Conservation (phyloP, 2,113 vertebrate genomes). For the Dicerorhinus sumatrensis region DNA sequence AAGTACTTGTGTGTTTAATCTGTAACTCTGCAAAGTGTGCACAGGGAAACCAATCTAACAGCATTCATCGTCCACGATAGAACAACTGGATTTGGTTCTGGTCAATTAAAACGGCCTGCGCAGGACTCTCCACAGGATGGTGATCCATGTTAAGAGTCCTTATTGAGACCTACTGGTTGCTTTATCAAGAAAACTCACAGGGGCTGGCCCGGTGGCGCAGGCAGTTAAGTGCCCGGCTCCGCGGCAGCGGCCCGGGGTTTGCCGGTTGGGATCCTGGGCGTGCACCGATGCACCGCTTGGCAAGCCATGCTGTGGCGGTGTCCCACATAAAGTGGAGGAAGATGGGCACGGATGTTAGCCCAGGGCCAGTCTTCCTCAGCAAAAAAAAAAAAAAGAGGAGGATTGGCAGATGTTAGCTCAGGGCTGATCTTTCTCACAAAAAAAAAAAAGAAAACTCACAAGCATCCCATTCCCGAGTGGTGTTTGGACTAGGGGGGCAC, state of each 20-base stretch:
- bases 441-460: slow-evolving; percentile 3
- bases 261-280: too few species aligned
- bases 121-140: slow-evolving; percentile 67
- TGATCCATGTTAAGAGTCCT: slow-evolving; percentile 75
- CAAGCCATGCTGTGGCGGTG: too few species aligned
- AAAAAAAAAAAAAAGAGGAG: too few species aligned
- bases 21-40: slow-evolving; percentile 66
- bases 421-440: too few species aligned
- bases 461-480: slow-evolving; percentile 56
- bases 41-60: slow-evolving; percentile 75
- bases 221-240: too few species aligned
- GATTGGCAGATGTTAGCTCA: too few species aligned
- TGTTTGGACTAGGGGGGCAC: slow-evolving; percentile 11
- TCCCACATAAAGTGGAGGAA: too few species aligned
- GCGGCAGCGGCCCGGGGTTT: too few species aligned
- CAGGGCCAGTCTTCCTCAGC: too few species aligned
- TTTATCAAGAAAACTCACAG: slow-evolving; percentile 46
- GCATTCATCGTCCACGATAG: slow-evolving; percentile 73
- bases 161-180: slow-evolving; percentile 72
- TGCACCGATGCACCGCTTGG: too few species aligned
- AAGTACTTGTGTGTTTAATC: slow-evolving; percentile 64
- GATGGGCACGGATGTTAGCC: too few species aligned
- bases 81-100: slow-evolving; percentile 82
- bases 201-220: too few species aligned
- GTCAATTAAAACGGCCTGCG: slow-evolving; percentile 78